These are phyloP conservation scores for Pelmatolapia mariae DNA, from an alignment of 2,113 vertebrate species.

Conservation along the genomic window DNA sequence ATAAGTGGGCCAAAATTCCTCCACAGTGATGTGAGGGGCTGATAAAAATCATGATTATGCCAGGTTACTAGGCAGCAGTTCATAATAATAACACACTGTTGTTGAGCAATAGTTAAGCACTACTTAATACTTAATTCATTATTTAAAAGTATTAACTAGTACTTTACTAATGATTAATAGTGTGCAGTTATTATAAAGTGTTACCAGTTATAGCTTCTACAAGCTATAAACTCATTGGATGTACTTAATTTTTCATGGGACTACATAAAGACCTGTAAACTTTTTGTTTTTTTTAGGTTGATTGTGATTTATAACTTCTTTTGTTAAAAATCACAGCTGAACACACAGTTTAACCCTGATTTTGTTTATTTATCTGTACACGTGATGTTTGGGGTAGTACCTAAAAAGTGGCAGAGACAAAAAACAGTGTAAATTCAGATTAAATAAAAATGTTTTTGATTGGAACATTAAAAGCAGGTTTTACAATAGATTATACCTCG, in stretches of 20 bases:
- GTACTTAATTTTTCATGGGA: neutral
- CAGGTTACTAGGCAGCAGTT: neutral
- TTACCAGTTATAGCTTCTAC: neutral
- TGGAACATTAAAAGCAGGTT: constrained; percentile 3
- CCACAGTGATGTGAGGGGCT: neutral
- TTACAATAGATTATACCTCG: neutral
- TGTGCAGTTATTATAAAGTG: neutral
- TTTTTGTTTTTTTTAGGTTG: neutral
- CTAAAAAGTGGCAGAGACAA: neutral
- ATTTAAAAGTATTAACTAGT: neutral
- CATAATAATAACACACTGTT: neutral
- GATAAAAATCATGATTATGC: neutral
- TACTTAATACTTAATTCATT: neutral
- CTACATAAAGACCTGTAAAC: neutral
- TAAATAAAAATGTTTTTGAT: neutral
- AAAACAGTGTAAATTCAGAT: neutral
- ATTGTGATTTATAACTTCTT: neutral
- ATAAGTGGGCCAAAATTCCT: neutral
- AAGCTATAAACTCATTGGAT: neutral
- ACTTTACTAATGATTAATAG: neutral
- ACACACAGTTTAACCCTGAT: constrained; percentile 27
- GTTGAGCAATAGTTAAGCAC: neutral
- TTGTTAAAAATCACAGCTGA: constrained; percentile 6
- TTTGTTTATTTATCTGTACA: constrained; percentile 45
- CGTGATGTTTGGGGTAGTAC: neutral